These are phyloP conservation scores for Melanogrammus aeglefinus DNA, from an alignment of 2,797 vertebrate genomes.

Conservation along the genomic window DNA sequence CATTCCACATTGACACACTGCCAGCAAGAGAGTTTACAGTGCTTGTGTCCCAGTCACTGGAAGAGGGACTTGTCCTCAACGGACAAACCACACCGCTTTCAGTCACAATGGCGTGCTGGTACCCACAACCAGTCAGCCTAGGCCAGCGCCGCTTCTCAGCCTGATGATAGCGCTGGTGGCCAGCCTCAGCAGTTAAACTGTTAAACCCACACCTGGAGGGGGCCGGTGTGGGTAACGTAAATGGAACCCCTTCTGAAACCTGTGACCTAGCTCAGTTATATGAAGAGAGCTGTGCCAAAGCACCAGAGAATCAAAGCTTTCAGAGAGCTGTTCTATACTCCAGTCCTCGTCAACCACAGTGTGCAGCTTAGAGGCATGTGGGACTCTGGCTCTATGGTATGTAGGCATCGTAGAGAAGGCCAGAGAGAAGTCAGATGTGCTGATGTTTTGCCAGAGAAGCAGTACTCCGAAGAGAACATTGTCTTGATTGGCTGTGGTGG, in stretches of 20 bases:
- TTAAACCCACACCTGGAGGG: constrained; percentile 24
- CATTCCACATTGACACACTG: constrained; percentile 26
- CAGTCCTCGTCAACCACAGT: neutral
- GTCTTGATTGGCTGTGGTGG: constrained; percentile 32
- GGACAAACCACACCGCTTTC: too few species aligned
- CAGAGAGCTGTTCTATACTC: constrained; percentile 15
- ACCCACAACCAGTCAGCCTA: too few species aligned
- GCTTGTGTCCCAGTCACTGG: constrained; percentile 25
- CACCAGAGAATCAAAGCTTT: constrained; percentile 16
- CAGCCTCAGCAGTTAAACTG: constrained; percentile 26
- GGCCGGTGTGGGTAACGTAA: constrained; percentile 25
- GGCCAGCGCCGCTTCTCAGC: neutral
- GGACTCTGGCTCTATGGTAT: constrained; percentile 35
- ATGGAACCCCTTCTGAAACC: constrained; percentile 17
- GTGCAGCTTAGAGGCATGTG: constrained; percentile 21
- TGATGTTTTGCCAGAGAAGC: constrained; percentile 23
- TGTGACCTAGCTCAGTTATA: too few species aligned
- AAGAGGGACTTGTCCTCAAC: constrained; percentile 19
- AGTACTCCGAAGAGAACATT: constrained; percentile 18
- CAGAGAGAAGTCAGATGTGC: constrained; percentile 12
- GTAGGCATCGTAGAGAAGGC: constrained; percentile 36
- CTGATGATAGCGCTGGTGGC: neutral
- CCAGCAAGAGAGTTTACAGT: constrained; percentile 18
- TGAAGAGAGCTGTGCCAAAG: constrained; percentile 10
- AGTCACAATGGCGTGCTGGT: too few species aligned